A percentile compares a stretch with the other conserved stretches of the same genome.
These are phyloP conservation scores for Epirrhoe tristata DNA, from an alignment of 2,888 invertebrate genomes.

Conservation along the genomic window DNA sequence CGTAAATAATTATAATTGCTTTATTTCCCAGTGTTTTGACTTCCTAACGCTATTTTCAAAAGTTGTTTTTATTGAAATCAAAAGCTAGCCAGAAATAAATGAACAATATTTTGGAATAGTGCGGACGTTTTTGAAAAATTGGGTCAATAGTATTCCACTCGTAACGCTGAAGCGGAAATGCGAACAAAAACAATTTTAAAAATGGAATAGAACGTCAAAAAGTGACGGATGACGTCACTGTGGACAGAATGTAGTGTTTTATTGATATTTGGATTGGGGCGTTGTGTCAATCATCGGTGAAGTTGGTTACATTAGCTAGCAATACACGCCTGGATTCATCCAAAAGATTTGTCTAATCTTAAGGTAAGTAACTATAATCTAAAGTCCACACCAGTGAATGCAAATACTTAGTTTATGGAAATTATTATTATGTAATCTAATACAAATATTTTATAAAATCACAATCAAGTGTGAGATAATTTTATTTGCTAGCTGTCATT, in stretches of 20 bases:
- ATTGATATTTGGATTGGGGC: neutral
- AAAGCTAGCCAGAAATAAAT: neutral
- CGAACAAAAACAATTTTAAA: conserved; percentile 54
- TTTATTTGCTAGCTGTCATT: too few species aligned
- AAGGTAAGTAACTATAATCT: too few species aligned
- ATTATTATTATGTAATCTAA: too few species aligned
- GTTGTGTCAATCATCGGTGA: neutral
- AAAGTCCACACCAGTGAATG: too few species aligned
- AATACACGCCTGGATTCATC: neutral
- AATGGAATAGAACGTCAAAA: conserved; percentile 53
- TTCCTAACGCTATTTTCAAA: neutral
- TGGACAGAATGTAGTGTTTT: neutral
- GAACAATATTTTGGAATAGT: conserved; percentile 3
- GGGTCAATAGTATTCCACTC: conserved; percentile 13
- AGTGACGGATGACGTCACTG: conserved; percentile 64
- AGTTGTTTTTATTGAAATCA: neutral
- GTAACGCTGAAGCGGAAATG: conserved; percentile 18
- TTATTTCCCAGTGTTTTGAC: neutral
- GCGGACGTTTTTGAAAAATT: conserved; percentile 5
- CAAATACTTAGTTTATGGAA: too few species aligned
- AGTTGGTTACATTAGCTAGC: neutral
- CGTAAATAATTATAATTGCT: too few species aligned
- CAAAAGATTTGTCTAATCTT: too few species aligned
- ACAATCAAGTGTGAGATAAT: too few species aligned
- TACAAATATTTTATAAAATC: too few species aligned